Percentiles rank a stretch among this genome's conserved stretches.
These are phyloP conservation scores for Pygocentrus nattereri DNA, from an alignment of 2,797 vertebrate genomes.

Conservation along the genomic window DNA sequence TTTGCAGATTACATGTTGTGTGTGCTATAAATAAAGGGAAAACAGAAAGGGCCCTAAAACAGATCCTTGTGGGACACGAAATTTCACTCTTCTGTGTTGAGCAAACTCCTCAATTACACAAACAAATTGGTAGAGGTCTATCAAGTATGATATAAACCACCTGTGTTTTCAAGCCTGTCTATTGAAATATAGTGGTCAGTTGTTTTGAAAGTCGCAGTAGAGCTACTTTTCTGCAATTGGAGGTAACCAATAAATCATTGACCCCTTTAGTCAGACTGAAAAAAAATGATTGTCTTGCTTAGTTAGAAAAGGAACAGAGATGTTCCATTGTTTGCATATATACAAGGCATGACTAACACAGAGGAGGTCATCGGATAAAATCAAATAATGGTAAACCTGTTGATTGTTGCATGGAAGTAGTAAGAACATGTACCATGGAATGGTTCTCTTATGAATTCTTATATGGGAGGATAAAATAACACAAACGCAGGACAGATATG, in stretches of 20 bases:
- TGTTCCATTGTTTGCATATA: too few relatives aligned
- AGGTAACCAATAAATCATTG: not conserved
- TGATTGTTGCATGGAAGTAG: too few relatives aligned
- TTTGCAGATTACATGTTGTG: too few relatives aligned
- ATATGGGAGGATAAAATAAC: not conserved
- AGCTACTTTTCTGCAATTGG: not conserved
- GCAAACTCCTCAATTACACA: too few relatives aligned
- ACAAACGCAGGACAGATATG: not conserved
- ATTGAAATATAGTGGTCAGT: not conserved
- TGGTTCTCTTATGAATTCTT: too few relatives aligned
- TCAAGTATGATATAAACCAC: not conserved
- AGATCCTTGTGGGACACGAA: not conserved
- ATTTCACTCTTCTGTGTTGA: not conserved
- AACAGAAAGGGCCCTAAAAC: not conserved
- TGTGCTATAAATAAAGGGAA: not conserved
- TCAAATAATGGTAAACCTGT: not conserved
- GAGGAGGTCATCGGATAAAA: too few relatives aligned
- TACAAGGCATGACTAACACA: too few relatives aligned
- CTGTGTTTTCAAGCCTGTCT: not conserved
- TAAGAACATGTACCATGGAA: too few relatives aligned
- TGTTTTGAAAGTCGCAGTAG: not conserved
- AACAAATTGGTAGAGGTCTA: not conserved
- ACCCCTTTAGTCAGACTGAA: not conserved
- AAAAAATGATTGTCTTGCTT: not conserved
- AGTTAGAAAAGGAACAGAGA: too few relatives aligned